Base-by-base conservation (phyloP, 1,140 invertebrate genomes). In the Cataglyphis hispanica region DNA sequence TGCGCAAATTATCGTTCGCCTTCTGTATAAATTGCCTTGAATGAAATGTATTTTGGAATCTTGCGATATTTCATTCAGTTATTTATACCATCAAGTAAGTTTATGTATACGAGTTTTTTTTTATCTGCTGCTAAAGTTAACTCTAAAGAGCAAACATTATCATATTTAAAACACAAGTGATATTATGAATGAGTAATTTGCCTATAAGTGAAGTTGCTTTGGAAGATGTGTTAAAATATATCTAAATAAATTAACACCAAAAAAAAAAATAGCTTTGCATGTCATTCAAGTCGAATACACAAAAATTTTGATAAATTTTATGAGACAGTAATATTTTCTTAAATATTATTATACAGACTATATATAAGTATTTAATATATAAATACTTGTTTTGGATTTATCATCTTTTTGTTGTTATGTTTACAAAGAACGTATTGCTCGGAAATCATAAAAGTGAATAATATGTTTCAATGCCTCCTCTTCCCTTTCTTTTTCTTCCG, bases 31-130 rank as follows among this genome's bases (percentile, higher is more conserved):
- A 56, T 43, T 31, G 27, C 1, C 13, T 16, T 16, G 13, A 13
- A 34, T 75, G 31, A 70, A 50, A 16, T n/a, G 31, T 63, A 69
- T 53, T n/a, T 69, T 56, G 7, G 69, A 80, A 53, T 80, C 46
- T 80, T 22, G 19, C 13, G 50, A 63, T 37, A 66, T 53, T 66
- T 66, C n/a, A 70, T 70, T 70, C 50, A 60, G 0, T 16, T n/a
- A n/a, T n/a, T 2, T 16, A 61, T 61, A 61, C 7, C 40, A 76
- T 4, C 16, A 34, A 8, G n/a, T 25, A 6, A 10, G 56, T n/a
- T 22, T 13, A 53, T 25, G n/a, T 56, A 2, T 4, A 7, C 19
- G 10, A n/a, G 16, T 76, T 80, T 19, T 5, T 46, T 22, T 43
- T 56, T 27, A 53, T 25, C 16, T 10, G 53, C 27, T n/a, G 1